Evolutionary conservation across 2,888 invertebrate genomes (phyloP).

Genomic region (Unio pictorum): DNA sequence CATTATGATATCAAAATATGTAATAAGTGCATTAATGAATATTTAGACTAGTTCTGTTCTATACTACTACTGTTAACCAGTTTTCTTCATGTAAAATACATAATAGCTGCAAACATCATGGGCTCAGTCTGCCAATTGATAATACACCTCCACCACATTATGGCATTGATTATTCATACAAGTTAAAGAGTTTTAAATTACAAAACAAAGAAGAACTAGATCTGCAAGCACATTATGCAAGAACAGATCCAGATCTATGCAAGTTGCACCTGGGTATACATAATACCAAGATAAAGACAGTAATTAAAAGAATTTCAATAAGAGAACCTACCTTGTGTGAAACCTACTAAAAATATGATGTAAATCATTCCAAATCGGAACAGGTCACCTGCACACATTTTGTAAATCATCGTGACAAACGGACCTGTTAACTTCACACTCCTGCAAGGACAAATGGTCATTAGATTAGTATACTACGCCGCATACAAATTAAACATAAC

Average conservation of each 20-base stretch:
- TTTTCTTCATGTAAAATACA: too few relatives aligned
- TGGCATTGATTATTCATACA: too few relatives aligned
- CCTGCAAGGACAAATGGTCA: slow-evolving; percentile 73
- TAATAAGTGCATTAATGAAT: too few relatives aligned
- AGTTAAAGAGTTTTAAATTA: neutral
- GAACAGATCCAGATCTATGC: too few relatives aligned
- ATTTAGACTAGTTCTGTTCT: too few relatives aligned
- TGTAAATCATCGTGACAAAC: slow-evolving; percentile 99
- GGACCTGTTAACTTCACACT: slow-evolving; percentile 96
- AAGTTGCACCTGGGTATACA: neutral
- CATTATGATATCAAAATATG: too few relatives aligned
- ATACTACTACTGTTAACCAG: too few relatives aligned
- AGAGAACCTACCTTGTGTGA: slow-evolving; percentile 87
- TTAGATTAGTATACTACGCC: too few relatives aligned
- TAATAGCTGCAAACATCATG: too few relatives aligned
- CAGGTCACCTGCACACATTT: slow-evolving; percentile 99
- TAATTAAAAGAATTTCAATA: neutral
- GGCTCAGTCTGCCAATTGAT: too few relatives aligned
- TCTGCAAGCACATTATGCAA: neutral
- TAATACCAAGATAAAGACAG: neutral
- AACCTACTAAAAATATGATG: slow-evolving; percentile 92
- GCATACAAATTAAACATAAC: too few relatives aligned
- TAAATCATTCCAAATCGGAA: slow-evolving; percentile 98
- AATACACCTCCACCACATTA: too few relatives aligned
- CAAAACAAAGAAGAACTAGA: neutral